Percentiles rank a stretch among this genome's conserved stretches.
Conservation (phyloP, 2,888 invertebrate species). For the Desoria tigrina region DNA sequence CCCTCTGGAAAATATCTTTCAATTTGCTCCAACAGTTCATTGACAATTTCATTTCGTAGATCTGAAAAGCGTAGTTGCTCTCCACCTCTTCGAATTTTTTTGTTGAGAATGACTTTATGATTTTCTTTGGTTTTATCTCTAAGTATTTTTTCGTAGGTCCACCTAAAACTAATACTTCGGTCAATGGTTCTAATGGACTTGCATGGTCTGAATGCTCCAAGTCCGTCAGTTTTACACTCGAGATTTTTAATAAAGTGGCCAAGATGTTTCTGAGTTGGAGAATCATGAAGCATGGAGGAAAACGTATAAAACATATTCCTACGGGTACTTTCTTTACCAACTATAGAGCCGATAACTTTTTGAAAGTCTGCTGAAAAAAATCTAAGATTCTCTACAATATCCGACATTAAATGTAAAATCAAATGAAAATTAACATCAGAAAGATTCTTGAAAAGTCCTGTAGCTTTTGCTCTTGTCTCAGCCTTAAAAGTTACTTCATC, state of each 20-base stretch:
- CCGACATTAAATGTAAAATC: not conserved
- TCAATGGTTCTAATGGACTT: too few species aligned
- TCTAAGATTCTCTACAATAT: not conserved
- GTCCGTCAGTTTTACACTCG: not conserved
- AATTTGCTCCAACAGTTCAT: not conserved
- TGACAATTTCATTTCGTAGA: not conserved
- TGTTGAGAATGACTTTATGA: not conserved
- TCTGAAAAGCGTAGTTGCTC: not conserved
- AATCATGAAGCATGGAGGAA: not conserved
- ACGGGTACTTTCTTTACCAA: not conserved
- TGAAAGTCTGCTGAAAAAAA: not conserved
- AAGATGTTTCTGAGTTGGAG: not conserved
- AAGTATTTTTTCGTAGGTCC: not conserved
- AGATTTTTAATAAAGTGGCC: not conserved
- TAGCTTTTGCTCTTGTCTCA: not conserved
- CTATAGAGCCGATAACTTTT: not conserved
- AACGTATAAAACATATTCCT: not conserved
- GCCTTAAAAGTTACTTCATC: not conserved
- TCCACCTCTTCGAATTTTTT: not conserved
- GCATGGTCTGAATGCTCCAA: too few species aligned
- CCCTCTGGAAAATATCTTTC: not conserved
- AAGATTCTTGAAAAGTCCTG: not conserved
- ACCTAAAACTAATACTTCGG: not conserved
- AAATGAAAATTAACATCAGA: not conserved
- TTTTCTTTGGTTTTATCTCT: too few species aligned